These are phyloP conservation scores for Tachystola acroxantha DNA, from an alignment of 2,888 invertebrate species.

Conservation along the genomic window DNA sequence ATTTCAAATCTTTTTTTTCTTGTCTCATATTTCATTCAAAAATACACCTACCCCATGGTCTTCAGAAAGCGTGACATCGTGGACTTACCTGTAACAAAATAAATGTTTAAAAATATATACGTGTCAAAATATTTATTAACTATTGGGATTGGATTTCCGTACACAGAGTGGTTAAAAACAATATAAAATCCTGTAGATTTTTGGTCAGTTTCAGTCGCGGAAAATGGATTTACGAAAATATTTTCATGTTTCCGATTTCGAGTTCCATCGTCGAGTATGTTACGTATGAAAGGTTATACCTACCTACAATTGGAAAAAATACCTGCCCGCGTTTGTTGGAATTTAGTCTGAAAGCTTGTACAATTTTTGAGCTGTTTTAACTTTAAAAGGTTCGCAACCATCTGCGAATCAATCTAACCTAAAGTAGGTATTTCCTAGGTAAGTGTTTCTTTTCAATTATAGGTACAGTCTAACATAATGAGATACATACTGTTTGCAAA, in stretches of 20 bases:
- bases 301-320: slow-evolving; percentile 24
- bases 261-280: slow-evolving; percentile 14
- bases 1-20: too few relatives aligned
- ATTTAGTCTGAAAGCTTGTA: too few relatives aligned
- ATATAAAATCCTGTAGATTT: slow-evolving; percentile 21
- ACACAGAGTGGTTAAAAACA: background rate
- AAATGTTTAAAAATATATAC: slow-evolving; percentile 13
- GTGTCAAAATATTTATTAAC: background rate
- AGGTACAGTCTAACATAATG: too few relatives aligned
- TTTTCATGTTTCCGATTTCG: slow-evolving; percentile 33
- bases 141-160: background rate
- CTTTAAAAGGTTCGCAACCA: too few relatives aligned
- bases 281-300: slow-evolving; percentile 12
- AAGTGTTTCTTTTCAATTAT: too few relatives aligned
- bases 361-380: too few relatives aligned
- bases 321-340: background rate
- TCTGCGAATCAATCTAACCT: too few relatives aligned
- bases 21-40: too few relatives aligned
- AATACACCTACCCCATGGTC: background rate
- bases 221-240: slow-evolving; percentile 35
- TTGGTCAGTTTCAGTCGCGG: slow-evolving; percentile 37
- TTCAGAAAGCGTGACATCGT: slow-evolving; percentile 2
- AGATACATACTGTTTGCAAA: too few relatives aligned
- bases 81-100: slow-evolving; percentile 41
- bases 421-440: too few relatives aligned